Conservation (phyloP, 2,888 invertebrate species). For the Ceramica pisi region DNA sequence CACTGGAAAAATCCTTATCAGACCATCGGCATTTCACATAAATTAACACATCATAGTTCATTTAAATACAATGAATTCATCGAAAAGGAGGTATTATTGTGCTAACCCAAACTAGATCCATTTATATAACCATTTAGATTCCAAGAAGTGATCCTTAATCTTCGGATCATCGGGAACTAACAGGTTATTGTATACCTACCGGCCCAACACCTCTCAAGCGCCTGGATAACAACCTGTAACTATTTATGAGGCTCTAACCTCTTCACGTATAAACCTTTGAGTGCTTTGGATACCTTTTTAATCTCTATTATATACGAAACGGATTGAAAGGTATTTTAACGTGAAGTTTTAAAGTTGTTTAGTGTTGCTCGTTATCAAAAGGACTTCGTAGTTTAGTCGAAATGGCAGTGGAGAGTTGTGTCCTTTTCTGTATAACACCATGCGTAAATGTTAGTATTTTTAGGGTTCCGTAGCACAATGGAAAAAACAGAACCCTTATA, state of each 20-base stretch:
- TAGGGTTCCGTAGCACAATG: too few species aligned
- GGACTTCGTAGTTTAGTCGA: neutral
- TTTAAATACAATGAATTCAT: neutral
- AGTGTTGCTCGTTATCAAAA: neutral
- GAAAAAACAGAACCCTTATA: too few species aligned
- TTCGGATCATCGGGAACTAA: conserved; percentile 2
- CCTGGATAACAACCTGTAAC: conserved; percentile 25
- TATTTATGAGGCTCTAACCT: conserved; percentile 46
- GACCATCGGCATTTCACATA: neutral
- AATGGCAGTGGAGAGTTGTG: too few species aligned
- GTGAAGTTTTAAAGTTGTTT: neutral
- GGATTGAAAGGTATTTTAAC: conserved; percentile 14
- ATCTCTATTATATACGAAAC: conserved; percentile 21
- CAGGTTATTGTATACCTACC: neutral
- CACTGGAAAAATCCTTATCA: too few species aligned
- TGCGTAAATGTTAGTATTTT: too few species aligned
- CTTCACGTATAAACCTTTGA: conserved; percentile 21
- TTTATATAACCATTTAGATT: neutral
- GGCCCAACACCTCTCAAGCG: conserved; percentile 6
- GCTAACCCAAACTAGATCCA: neutral
- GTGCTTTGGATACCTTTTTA: conserved; percentile 41
- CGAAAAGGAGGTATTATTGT: neutral
- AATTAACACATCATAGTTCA: neutral
- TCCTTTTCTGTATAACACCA: too few species aligned
- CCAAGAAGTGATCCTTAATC: neutral